Base-by-base conservation (phyloP, 2,888 invertebrate species). In the Pandemis heparana region DNA sequence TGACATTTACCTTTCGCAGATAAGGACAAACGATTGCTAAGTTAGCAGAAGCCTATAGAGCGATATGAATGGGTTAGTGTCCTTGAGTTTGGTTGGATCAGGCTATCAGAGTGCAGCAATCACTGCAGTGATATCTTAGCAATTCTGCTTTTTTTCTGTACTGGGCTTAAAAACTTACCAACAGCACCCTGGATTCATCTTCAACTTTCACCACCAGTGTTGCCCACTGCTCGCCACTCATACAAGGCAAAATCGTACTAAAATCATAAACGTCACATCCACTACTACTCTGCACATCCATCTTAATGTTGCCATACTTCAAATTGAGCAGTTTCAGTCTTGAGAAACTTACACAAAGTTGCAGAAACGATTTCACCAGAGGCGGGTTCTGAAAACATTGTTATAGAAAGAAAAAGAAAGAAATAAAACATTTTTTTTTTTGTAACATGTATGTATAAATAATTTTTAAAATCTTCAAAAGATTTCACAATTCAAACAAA, bases 241-340 rank as follows among this genome's bases (percentile, higher is more conserved):
- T 80, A 77, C 89, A 93, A 0, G 92, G 89, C 64, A 94, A 78
- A n/a, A 94, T 66, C 0, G 81, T 3, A 41, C 82, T 89, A 10
- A 92, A 73, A 75, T 93, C 90, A 8, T 82, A 87, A 60, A 89
- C 81, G 6, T 85, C 84, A 18, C 77, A 77, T 74, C 80, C 77
- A 75, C 75, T 70, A 8, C 76, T 69, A 23, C 74, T 62, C 3
- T 75, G n/a, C n/a, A 85, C 62, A 0, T 83, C 80, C 5, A 90
- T 14, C 77, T 91, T 91, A 1, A 83, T 81, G 78, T 90, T 88
- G 77, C 92, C 88, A 81, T 93, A 94, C 76, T 92, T 91, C 14
- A 90, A 77, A 56, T 94, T 92, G 0, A 94, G 80, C 0, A 94
- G 79, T 77, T 93, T 94, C 1, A 94, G 78, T 48, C 92, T 87